phyloP scores from a whole-genome alignment of 2,113 vertebrate genomes.

The Thinocorus orbignyianus region DNA sequence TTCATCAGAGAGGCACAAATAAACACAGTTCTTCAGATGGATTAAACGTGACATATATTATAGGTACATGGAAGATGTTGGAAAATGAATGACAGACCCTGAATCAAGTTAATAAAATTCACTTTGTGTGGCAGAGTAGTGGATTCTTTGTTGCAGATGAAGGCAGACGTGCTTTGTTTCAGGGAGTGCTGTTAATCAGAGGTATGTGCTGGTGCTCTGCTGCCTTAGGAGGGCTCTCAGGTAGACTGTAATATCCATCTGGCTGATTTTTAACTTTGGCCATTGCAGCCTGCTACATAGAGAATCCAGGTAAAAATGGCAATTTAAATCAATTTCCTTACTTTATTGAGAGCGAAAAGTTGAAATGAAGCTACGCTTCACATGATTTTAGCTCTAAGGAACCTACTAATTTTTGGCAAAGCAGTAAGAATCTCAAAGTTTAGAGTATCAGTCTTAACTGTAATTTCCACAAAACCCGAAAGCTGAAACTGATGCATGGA shows the following conservation, averaged over 20 bases:
- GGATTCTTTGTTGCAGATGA: not conserved
- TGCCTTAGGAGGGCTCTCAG: not conserved
- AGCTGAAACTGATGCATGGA: not conserved
- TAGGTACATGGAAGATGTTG: not conserved
- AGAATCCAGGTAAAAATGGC: not conserved
- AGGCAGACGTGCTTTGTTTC: not conserved
- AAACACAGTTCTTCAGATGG: not conserved
- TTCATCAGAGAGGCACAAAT: not conserved
- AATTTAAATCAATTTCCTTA: not conserved
- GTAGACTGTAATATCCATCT: not conserved
- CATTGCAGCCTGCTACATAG: not conserved
- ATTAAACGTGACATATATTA: not conserved
- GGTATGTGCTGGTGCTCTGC: not conserved
- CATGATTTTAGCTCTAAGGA: not conserved
- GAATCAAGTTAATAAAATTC: slow-evolving; percentile 45
- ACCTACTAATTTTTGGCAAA: not conserved
- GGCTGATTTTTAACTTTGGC: not conserved
- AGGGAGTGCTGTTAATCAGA: not conserved
- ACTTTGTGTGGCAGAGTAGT: not conserved
- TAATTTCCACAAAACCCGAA: not conserved
- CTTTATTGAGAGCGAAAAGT: not conserved
- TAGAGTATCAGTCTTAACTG: not conserved
- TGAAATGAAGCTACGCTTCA: not conserved
- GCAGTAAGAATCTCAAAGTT: not conserved
- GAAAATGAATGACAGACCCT: slow-evolving; percentile 7